Base-by-base conservation (phyloP, 2,888 invertebrate genomes). In the Nomada hirtipes region DNA sequence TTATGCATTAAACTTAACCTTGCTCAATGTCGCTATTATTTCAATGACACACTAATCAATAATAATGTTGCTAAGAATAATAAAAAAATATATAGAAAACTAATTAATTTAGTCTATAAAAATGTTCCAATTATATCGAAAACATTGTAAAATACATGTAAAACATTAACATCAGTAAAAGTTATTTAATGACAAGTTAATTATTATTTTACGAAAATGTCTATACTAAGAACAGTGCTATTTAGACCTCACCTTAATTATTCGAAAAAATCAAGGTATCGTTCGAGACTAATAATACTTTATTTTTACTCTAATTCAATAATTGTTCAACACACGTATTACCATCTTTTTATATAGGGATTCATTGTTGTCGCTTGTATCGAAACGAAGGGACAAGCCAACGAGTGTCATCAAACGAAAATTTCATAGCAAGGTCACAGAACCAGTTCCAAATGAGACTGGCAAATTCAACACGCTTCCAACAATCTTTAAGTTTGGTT, bases 401-500 rank as follows among this genome's bases (percentile, higher is more conserved):
- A 68, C 67, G n/a, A 44, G 75, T 50, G 0, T 73, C 29, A 9
- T 50, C 4, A 88, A 74, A 55, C 67, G 68, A 47, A 81, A 76
- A 52, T 81, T 88, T 44, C 71, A 18, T 23, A 76, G 52, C 36
- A 42, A 50, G 3, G 11, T 44, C 23, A 80, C 60, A 53, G 72
- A 47, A 64, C 29, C 11, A 23, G 7, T 47, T n/a, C 26, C 11
- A 10, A 47, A 76, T 11, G 53, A 65, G 15, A n/a, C 29, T 13
- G 47, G 20, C 3, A 69, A 71, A 55, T 20, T 64, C 2, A 84
- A 76, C 23, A 63, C 29, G 3, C 0, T 76, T 15, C 76, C 79
- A 26, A 60, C 55, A 1, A 60, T 87, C 61, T 26, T 82, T 18
- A 89, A 86, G 77, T 85, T 86, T 57, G 83, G 89, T 47, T 82